Percentiles rank a stretch among this genome's conserved stretches.
Evolutionary conservation across 2,113 vertebrate species (phyloP).

Genomic region (Gadus chalcogrammus): DNA sequence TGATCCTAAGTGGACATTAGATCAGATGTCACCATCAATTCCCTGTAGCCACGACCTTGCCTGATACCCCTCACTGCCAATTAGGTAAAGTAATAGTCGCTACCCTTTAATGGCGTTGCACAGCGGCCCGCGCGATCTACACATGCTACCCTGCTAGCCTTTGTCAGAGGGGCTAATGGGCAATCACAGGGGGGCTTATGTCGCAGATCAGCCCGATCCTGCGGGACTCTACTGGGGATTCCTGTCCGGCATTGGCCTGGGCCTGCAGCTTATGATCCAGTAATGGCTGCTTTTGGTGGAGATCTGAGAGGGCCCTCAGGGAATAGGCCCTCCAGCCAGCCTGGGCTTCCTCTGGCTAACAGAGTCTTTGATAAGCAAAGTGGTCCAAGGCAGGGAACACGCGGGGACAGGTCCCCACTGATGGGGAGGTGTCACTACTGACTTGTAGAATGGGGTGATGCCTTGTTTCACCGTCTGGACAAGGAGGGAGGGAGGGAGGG

Average conservation of each 20-base stretch:
- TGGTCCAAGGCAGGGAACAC: slow-evolving; percentile 28
- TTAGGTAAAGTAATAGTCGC: slow-evolving; percentile 59
- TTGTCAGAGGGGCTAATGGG: slow-evolving; percentile 67
- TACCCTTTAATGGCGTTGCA: slow-evolving; percentile 51
- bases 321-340: slow-evolving; percentile 52
- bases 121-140: slow-evolving; percentile 36
- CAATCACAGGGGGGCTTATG: slow-evolving; percentile 73
- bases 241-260: slow-evolving; percentile 50
- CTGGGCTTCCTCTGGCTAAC: slow-evolving; percentile 55
- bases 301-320: slow-evolving; percentile 45
- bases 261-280: slow-evolving; percentile 61
- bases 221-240: slow-evolving; percentile 63
- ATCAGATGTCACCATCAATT: slow-evolving; percentile 76
- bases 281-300: slow-evolving; percentile 62
- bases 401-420: slow-evolving; percentile 54
- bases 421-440: slow-evolving; percentile 58
- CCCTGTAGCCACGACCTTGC: slow-evolving; percentile 58
- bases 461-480: not conserved
- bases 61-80: slow-evolving; percentile 75
- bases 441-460: slow-evolving; percentile 38
- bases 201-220: slow-evolving; percentile 59
- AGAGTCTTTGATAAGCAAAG: slow-evolving; percentile 64
- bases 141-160: slow-evolving; percentile 63
- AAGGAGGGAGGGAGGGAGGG: no score
- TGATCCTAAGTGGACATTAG: slow-evolving; percentile 74